Conservation (phyloP, 2,888 invertebrate species). For the Sinelater perroti region DNA sequence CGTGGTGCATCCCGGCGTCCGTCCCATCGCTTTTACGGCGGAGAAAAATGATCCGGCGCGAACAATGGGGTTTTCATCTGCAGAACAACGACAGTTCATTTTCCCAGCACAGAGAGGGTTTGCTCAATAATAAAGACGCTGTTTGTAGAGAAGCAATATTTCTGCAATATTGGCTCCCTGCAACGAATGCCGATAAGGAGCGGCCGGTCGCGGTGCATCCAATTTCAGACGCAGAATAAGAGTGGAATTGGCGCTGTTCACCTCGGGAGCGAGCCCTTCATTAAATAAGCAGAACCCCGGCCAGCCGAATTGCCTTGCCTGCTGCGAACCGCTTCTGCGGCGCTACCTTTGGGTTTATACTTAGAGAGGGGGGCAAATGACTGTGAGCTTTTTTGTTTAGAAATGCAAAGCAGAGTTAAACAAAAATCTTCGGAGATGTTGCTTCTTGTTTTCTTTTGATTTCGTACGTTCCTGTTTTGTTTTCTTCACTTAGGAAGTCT, state of each 20-base stretch:
- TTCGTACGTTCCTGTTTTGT: too few species aligned
- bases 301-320: conserved; percentile 17
- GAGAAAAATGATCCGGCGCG: neutral
- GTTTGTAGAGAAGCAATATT: conserved; percentile 38
- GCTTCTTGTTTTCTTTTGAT: too few species aligned
- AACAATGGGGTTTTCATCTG: conserved; percentile 21
- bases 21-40: too few species aligned
- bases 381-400: too few species aligned
- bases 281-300: conserved; percentile 33
- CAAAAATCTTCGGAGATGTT: too few species aligned
- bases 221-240: conserved; percentile 36
- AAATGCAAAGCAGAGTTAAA: too few species aligned
- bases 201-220: conserved; percentile 35
- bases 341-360: neutral
- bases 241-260: conserved; percentile 32
- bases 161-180: conserved; percentile 35
- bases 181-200: conserved; percentile 35
- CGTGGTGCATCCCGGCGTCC: too few species aligned
- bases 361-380: too few species aligned
- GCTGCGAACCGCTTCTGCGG: conserved; percentile 5
- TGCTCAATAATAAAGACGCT: conserved; percentile 37
- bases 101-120: conserved; percentile 21
- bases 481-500: too few species aligned
- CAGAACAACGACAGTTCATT: conserved; percentile 26
- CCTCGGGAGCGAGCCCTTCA: conserved; percentile 26